Evolutionary conservation across 2,888 invertebrate species (phyloP), one percentile per base, ranked within the genome.

Genomic region (Chromoteleia sp.): DNA sequence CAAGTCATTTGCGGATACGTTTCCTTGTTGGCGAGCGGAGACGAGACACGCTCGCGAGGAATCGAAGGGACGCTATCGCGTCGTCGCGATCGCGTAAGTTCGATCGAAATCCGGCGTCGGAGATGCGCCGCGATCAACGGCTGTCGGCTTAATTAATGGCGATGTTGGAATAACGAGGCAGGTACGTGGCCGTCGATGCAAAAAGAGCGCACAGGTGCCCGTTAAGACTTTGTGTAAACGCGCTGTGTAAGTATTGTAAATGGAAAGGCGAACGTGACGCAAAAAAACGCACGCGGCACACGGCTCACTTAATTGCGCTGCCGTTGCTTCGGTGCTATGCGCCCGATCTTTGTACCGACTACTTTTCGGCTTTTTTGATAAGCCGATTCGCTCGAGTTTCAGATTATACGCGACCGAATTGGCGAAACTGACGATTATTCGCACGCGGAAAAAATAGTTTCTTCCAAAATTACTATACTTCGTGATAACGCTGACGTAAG

Each of bases 121-220:
- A 58, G 75, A 78, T 67, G 73, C 81, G 48, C 52, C 67, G 68
- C 65, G 65, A 52, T 65, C 67, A 75, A 48, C 75, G 81, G 75
- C 79, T 76, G 78, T 77, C 63, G 71, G 67, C 84, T 85, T 88
- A 87, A 88, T 88, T 87, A 87, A 85, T 85, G 84, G 85, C 85
- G 86, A 87, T 87, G 87, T 85, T 85, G 85, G 82, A 86, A 86
- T 87, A 87, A 87, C 85, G 85, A 87, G 86, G 85, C 67, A 50
- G 50, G 39, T 67, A 67, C 81, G 84, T 78, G 77, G 67, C 76
- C 81, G 71, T 75, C 79, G 77, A 83, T 65, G 83, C 68, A 85
- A 86, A 86, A 84, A 85, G 73, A 73, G 74, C 63, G 78, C 81
- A 84, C 85, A 87, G 85, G 85, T 85, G 86, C 83, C 82, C 63